A percentile compares a stretch with the other conserved stretches of the same genome.
phyloP scores from a whole-genome alignment of 53 echinoderm and acorn worm genomes.

The Echinarachnius parma region DNA sequence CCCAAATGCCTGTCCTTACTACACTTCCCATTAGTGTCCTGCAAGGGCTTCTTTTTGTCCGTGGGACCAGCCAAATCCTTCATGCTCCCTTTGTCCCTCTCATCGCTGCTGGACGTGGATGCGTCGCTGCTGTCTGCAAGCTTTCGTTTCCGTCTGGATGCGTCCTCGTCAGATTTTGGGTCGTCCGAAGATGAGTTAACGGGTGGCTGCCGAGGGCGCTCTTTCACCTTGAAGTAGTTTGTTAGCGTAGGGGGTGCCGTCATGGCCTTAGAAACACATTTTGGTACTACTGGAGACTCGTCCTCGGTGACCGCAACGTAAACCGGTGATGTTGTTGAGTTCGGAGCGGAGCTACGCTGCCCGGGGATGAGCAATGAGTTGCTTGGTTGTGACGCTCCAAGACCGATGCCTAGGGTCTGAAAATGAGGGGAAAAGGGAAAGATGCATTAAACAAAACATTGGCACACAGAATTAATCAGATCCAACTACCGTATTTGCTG shows the following conservation, averaged over 20 bases:
- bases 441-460: no score
- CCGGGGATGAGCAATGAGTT: no score
- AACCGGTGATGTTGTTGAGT: no score
- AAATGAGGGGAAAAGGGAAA: no score
- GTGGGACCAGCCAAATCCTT: slow-evolving; percentile 2
- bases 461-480: no score
- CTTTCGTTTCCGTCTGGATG: not conserved
- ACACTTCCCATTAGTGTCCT: slow-evolving; percentile 21
- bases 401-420: no score
- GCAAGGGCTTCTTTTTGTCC: not conserved
- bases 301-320: slow-evolving; percentile 55
- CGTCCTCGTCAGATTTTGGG: not conserved
- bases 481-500: no score
- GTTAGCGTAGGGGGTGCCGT: slow-evolving; percentile 73
- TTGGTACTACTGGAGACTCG: slow-evolving; percentile 62
- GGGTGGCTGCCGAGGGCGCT: no score
- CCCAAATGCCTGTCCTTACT: not conserved
- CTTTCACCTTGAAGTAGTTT: slow-evolving; percentile 71
- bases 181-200: not conserved
- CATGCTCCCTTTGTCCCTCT: not conserved
- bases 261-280: slow-evolving; percentile 75
- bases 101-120: slow-evolving; percentile 5
- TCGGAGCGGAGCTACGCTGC: no score
- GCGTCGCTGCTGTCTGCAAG: not conserved
- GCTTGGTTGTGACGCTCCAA: no score